Base-by-base conservation (phyloP, 1,140 invertebrate genomes). In the Phymastichus coffea region DNA sequence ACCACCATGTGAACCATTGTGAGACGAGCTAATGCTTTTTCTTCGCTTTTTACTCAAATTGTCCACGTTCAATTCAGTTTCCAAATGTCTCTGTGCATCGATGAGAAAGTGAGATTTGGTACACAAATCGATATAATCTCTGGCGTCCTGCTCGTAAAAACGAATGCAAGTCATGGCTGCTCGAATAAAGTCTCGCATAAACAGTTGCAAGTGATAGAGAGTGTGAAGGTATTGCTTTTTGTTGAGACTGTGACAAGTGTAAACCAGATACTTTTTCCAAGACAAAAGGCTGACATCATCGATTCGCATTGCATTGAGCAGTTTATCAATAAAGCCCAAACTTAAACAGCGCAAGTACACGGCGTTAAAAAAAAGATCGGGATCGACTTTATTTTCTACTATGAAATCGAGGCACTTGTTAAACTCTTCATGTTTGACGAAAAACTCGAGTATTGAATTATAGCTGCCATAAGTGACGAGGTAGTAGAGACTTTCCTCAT, bases 121-220 rank as follows among this genome's bases (percentile, higher is more conserved):
- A 23, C 75, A 77, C 28, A 90, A 66, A 62, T 86, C 83, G 0
- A 76, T 76, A 66, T 84, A 88, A 48, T 74, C 82, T 2, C 74
- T 74, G 4, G 81, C 75, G 26, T 83, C 78, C 20, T 83, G 76
- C 1, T 83, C 74, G 69, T 90, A 91, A 68, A 90, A 86, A 57
- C 84, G 81, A 8, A 88, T 87, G 64, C 88, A 90, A 0, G 88
- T 88, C 75, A 90, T 88, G 1, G 88, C 84, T 0, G 89, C 88
- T 54, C 89, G 79, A 4, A 89, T 80, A 51, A 84, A 83, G 73
- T 91, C 88, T 8, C 82, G 83, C 64, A 87, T 84, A 19, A 85
- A 84, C 4, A 85, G 70, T 68, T 91, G 89, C 33, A 90, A 64
- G 46, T 87, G 83, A 75, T 90, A 90, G 2, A 91, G 72, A 3